Percentiles rank a stretch among this genome's conserved stretches.
Evolutionary conservation across 2,888 invertebrate genomes (phyloP).

Genomic region (Paralinhomoeus sp.): DNA sequence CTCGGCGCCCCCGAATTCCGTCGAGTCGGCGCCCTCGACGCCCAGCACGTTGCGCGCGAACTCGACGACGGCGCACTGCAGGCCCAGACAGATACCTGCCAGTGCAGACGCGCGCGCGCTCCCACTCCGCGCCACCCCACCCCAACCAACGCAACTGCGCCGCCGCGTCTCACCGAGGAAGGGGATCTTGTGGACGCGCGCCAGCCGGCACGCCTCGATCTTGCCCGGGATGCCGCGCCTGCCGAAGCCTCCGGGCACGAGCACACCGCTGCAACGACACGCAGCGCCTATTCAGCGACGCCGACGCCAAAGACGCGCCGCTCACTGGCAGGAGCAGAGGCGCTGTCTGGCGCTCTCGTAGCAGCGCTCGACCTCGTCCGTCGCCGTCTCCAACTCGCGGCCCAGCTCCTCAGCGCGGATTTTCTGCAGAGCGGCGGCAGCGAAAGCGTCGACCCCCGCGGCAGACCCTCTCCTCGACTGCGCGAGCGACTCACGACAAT

Average conservation of each 20-base stretch:
- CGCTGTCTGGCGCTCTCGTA: too few relatives aligned
- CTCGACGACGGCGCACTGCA: slow-evolving; percentile 88
- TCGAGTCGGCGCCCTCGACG: slow-evolving; percentile 53
- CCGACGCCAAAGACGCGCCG: too few relatives aligned
- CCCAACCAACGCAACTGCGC: not conserved
- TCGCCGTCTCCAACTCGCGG: too few relatives aligned
- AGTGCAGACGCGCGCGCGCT: not conserved
- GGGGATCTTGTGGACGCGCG: slow-evolving; percentile 64
- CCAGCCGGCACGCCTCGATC: slow-evolving; percentile 76
- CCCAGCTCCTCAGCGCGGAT: too few relatives aligned
- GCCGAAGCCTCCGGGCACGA: slow-evolving; percentile 95
- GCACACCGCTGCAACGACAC: slow-evolving; percentile 55
- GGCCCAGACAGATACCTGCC: slow-evolving; percentile 63
- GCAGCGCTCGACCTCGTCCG: too few relatives aligned
- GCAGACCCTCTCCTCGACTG: too few relatives aligned
- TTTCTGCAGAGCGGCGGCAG: too few relatives aligned
- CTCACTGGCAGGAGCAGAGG: too few relatives aligned
- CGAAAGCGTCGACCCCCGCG: too few relatives aligned
- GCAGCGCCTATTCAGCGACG: too few relatives aligned
- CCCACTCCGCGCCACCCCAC: not conserved
- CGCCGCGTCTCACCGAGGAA: slow-evolving; percentile 45
- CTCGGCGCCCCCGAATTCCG: slow-evolving; percentile 44
- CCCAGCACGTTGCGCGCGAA: slow-evolving; percentile 61
- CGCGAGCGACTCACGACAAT: slow-evolving; percentile 35
- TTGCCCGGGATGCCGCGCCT: slow-evolving; percentile 84